Percentiles rank a stretch among this genome's conserved stretches.
These are phyloP conservation scores for Calonectris borealis DNA, from an alignment of 2,113 vertebrate genomes.

Conservation along the genomic window DNA sequence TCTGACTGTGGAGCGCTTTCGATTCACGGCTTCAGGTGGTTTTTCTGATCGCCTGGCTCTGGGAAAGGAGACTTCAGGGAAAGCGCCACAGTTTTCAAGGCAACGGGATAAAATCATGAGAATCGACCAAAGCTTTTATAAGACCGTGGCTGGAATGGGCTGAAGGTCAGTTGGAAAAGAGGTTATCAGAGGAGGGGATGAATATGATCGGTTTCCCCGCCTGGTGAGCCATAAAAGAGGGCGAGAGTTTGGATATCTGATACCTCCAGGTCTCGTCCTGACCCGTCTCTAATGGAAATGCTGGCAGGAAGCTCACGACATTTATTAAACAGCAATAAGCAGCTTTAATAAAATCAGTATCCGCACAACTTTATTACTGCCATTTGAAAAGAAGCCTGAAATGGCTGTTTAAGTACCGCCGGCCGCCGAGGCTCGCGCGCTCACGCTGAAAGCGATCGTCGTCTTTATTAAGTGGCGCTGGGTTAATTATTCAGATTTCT, in stretches of 20 bases:
- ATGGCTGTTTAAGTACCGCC: background rate
- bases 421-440: background rate
- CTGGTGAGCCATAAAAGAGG: background rate
- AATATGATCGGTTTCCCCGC: background rate
- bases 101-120: background rate
- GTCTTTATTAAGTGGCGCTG: constrained; percentile 30
- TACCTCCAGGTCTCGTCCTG: constrained; percentile 24
- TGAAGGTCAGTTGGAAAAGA: background rate
- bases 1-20: background rate
- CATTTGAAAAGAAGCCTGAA: background rate
- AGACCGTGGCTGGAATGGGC: background rate
- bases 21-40: background rate
- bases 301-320: constrained; percentile 45
- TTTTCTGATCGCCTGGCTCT: background rate
- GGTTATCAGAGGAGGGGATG: background rate
- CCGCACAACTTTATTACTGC: background rate
- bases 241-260: constrained; percentile 11
- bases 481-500: constrained; percentile 40
- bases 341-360: constrained; percentile 45
- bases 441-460: background rate
- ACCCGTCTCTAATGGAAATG: constrained; percentile 44
- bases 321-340: constrained; percentile 52
- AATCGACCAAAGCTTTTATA: background rate
- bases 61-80: background rate
- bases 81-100: background rate